Evolutionary conservation across 2,113 vertebrate species (phyloP), one percentile per base, ranked within the genome.

Genomic region (Sphyrna mokarran): DNA sequence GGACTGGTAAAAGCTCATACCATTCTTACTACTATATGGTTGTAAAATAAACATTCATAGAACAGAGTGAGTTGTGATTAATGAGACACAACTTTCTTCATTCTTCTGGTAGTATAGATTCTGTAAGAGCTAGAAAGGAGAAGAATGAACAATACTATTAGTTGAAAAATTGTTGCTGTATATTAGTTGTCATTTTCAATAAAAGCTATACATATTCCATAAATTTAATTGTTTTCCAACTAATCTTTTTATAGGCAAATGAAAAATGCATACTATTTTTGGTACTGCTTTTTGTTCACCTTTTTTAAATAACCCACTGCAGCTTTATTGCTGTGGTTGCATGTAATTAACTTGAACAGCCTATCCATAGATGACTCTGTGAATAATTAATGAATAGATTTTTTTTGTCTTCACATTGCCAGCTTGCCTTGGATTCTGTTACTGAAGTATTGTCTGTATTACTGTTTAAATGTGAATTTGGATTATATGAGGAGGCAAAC

Each of bases 361-460:
- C 68, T 70, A 70, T 29, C 26, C 26, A 70, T 54, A 54, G 69
- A 48, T 95, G 94, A 76, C 43, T 29, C 94, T 72, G 68, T 94
- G 94, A 95, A 95, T 95, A 95, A 95, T 95, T 95, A 72, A 95
- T 95, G 69, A 95, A 70, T 48, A 54, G 22, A 94, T 43, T 69
- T 70, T 48, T 48, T 26, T 70, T 76, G 40, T 54, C 94, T 95
- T 72, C 43, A 95, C 23, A 54, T 95, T 43, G 76, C 54, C 40
- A 76, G 94, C 43, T 76, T 76, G 69, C 13, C 43, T 95, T 40
- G 40, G 22, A 40, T 94, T 94, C 66, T 69, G 63, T 93, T 61
- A 33, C 40, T 86, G 43, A 86, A 86, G 40, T 43, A 9, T 48
- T 86, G 43, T 20, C 83, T 86, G 3, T 48, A n/a, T 93, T 93